Base-by-base conservation (phyloP, 2,113 vertebrate genomes). In the Nyctibius bracteatus region DNA sequence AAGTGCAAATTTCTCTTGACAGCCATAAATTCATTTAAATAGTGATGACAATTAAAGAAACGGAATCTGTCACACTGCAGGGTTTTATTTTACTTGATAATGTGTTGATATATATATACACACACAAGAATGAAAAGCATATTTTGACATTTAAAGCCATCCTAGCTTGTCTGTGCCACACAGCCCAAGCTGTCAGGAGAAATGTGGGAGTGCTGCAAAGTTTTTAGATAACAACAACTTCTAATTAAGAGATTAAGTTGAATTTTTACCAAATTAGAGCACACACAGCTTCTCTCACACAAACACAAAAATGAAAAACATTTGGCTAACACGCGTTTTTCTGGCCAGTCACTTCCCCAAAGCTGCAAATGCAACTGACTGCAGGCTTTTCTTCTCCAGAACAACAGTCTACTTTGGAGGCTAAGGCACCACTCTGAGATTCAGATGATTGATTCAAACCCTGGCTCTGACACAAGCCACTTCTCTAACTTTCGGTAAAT, bases 81-180 rank as follows among this genome's bases (percentile, higher is more conserved):
- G 54, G 41, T 66, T 86, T 62, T 93, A 92, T 86, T 89, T 88
- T 90, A 94, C 41, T 92, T 70, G 88, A 86, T 94, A 92, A 94
- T 74, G n/a, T 28, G 1, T 51, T 30, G 58, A 91, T 52, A 95
- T 88, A 95, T 87, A 95, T 74, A 94, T 15, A 73, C 14, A 92
- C 3, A 94, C 54, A 68, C 39, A 88, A 80, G 63, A 96, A 96
- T 57, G 81, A 86, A 92, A 95, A 96, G 87, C 74, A 31, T 96
- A 93, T 92, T 96, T 88, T 97, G 94, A 95, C 95, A 92, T 95
- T 96, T 96, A 88, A 88, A 96, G 71, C 72, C 72, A 94, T 75
- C 52, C 68, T 81, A 92, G 61, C 23, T 91, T 92, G 68, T 55
- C 92, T 95, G 78, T 81, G 83, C 82, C 80, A 84, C 65, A 67